phyloP scores from a whole-genome alignment of 2,797 vertebrate species.

The Falco cherrug region DNA sequence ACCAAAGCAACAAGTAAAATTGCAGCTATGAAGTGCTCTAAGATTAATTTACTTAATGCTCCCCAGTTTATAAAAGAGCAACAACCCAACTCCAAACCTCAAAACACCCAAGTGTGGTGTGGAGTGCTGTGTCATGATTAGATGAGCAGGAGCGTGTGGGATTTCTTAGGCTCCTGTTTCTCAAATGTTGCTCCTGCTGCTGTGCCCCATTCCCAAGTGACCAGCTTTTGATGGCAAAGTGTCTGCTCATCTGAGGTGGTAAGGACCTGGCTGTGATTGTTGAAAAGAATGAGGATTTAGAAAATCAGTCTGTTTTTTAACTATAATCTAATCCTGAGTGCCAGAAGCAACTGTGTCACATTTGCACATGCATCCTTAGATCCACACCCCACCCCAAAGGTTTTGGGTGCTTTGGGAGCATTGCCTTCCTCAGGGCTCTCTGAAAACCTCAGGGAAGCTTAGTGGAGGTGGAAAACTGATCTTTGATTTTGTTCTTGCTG shows the following conservation, averaged over 20 bases:
- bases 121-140: conserved; percentile 12
- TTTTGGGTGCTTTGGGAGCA: background rate
- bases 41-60: background rate
- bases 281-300: background rate
- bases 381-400: background rate
- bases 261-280: background rate
- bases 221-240: background rate
- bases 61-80: background rate
- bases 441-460: background rate
- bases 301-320: background rate
- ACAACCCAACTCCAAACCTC: background rate
- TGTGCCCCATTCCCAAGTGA: background rate
- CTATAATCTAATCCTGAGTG: background rate
- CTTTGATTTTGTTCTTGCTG: background rate
- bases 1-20: background rate
- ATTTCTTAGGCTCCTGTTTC: background rate
- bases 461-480: background rate
- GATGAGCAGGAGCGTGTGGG: conserved; percentile 17
- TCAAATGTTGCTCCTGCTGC: background rate
- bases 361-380: rapidly evolving
- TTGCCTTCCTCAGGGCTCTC: background rate
- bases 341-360: rapidly evolving
- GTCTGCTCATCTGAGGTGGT: background rate
- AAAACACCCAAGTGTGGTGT: too few species aligned
- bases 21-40: background rate